Evolutionary conservation across 2,797 vertebrate genomes (phyloP).

Genomic region (Coranthus polyacanthus): DNA sequence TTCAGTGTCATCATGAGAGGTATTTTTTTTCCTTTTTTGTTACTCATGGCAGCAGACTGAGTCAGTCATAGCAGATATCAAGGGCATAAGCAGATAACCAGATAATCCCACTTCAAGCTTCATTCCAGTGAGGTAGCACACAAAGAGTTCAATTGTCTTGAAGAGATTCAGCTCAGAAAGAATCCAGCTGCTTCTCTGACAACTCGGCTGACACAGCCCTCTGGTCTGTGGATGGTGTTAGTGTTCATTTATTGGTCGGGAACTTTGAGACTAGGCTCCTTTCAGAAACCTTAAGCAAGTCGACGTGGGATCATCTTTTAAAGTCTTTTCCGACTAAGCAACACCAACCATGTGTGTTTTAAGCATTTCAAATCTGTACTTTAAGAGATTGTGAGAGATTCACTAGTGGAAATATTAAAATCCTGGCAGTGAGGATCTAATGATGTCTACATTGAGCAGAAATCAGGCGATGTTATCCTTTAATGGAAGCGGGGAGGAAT

Average conservation of each 20-base stretch:
- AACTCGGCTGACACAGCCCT: conserved; percentile 52
- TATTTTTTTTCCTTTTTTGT: not conserved
- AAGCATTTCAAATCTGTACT: conserved; percentile 8
- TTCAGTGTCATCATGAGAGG: conserved; percentile 32
- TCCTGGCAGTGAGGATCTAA: conserved; percentile 37
- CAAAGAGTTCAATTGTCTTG: conserved; percentile 71
- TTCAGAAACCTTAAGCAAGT: conserved; percentile 18
- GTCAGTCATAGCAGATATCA: conserved; percentile 55
- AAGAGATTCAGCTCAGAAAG: conserved; percentile 35
- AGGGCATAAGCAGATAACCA: conserved; percentile 64
- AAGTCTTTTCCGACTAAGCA: not conserved
- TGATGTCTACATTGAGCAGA: conserved; percentile 66
- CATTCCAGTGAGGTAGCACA: conserved; percentile 60
- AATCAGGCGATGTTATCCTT: conserved; percentile 58
- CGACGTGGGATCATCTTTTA: conserved; percentile 16
- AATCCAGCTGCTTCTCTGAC: conserved; percentile 57
- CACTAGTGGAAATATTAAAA: conserved; percentile 38
- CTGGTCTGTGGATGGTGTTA: conserved; percentile 19
- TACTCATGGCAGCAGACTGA: conserved; percentile 23
- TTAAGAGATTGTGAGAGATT: conserved; percentile 13
- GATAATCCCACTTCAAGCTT: conserved; percentile 73
- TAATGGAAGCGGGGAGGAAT: conserved; percentile 61
- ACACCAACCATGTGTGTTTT: conserved; percentile 4
- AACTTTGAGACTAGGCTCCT: conserved; percentile 33
- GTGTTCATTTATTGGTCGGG: conserved; percentile 54